Conservation (phyloP, 2,888 invertebrate genomes). For the Leptopilina syphax region DNA sequence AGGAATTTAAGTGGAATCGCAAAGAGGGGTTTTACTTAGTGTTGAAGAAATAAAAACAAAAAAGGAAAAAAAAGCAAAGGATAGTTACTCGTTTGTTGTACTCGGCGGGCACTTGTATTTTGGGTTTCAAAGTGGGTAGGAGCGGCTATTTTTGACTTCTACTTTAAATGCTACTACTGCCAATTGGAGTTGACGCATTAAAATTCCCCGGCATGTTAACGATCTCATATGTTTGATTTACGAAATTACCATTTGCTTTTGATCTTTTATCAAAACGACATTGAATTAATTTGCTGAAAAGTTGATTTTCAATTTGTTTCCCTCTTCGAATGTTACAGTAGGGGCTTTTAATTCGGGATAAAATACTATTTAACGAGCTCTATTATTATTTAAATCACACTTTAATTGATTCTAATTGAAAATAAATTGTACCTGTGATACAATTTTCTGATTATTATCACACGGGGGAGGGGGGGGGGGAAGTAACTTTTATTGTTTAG, state of each 20-base stretch:
- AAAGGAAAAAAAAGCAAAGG: background rate
- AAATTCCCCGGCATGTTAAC: slow-evolving; percentile 40
- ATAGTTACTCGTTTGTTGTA: slow-evolving; percentile 6
- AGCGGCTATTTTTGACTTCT: slow-evolving; percentile 30
- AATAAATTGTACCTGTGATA: background rate
- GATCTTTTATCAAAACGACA: slow-evolving; percentile 25
- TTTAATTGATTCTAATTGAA: background rate
- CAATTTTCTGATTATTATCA: too few species aligned
- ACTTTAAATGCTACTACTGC: slow-evolving; percentile 37
- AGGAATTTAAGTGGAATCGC: too few species aligned
- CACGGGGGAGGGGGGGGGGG: too few species aligned
- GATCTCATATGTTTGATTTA: slow-evolving; percentile 37
- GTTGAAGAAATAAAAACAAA: background rate
- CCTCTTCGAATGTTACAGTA: background rate
- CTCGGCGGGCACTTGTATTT: slow-evolving; percentile 27
- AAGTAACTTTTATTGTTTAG: too few species aligned
- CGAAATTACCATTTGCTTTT: slow-evolving; percentile 33
- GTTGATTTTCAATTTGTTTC: slow-evolving; percentile 1
- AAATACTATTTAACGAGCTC: background rate
- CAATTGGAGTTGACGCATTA: slow-evolving; percentile 41
- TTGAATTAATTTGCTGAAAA: slow-evolving; percentile 34
- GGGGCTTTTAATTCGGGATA: background rate
- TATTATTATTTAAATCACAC: slow-evolving; percentile 21
- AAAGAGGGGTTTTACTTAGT: too few species aligned
- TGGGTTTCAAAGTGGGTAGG: slow-evolving; percentile 20